A percentile compares a stretch with the other conserved stretches of the same genome.
phyloP scores from a whole-genome alignment of 2,888 invertebrate species.

The Megaustenia siamemsis region DNA sequence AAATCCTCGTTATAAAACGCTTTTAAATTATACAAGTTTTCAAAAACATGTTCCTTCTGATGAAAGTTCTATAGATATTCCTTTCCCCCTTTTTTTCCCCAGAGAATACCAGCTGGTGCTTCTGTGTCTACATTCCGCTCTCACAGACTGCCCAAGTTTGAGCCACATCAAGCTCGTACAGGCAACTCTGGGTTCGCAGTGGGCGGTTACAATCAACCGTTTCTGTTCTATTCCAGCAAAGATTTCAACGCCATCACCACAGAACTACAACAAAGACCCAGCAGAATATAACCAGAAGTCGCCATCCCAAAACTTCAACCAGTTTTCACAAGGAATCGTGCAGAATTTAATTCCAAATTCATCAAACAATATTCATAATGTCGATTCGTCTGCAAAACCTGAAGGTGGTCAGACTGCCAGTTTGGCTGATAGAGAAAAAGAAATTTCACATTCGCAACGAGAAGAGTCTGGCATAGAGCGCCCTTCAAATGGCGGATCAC shows the following conservation, averaged over 20 bases:
- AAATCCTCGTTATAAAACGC: no score
- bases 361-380: not conserved
- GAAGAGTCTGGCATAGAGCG: not conserved
- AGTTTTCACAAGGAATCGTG: not conserved
- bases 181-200: constrained; percentile 6
- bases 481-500: not conserved
- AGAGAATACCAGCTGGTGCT: constrained; percentile 44
- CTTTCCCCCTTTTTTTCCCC: no score
- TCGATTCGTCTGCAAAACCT: not conserved
- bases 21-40: no score
- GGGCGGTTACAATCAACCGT: not conserved
- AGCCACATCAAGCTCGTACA: constrained; percentile 31
- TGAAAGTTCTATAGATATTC: no score
- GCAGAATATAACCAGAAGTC: not conserved
- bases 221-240: constrained; percentile 34
- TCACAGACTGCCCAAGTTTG: constrained; percentile 31
- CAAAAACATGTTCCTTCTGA: no score
- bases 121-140: constrained; percentile 34
- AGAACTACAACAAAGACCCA: not conserved
- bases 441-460: not conserved
- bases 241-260: not conserved
- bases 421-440: not conserved
- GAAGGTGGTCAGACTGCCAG: not conserved
- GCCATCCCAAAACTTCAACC: not conserved
- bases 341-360: not conserved